Evolutionary conservation across 30 jellyfish, hydroid and myxozoan genomes (phyloP), one percentile per base, ranked within the genome.

Genomic region (Aurelia sp.): DNA sequence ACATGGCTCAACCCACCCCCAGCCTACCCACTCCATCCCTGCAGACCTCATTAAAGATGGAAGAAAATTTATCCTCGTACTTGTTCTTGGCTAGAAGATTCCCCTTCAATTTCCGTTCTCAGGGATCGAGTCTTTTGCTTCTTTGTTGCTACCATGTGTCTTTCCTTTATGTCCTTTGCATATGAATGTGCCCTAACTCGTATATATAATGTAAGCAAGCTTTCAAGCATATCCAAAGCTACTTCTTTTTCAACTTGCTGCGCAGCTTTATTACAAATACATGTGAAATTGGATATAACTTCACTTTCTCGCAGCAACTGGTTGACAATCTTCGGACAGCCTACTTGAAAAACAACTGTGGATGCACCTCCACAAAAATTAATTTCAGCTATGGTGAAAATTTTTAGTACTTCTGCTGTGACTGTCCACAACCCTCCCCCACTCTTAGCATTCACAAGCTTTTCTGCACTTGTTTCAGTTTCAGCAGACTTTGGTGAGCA

Each of bases 341-440:
- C 63, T 62, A 47, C 4, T 74, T 74, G 72, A 57, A 59, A 74
- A 74, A 74, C 75, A 74, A 24, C 85, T 74, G 41, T 55, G 44
- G 85, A 74, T 21, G 75, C 7, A 10, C 52, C 44, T 18, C 44
- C 85, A 74, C 53, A 74, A 40, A 74, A 41, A 16, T 47, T 2
- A 19, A 74, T 16, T 74, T 74, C 76, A 74, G 85, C 70, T 74
- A 74, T 74, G 85, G 51, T 63, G 52, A 72, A 84, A 71, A 71
- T 72, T 59, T 60, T 60, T 22, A 69, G 48, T 22, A 47, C 93
- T 18, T 60, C 24, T 57, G 79, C 66, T 72, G 93, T 84, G 22
- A 86, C 91, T 72, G 74, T 86, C 95, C 90, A 58, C 78, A 86
- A 63, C 71, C 90, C 67, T 67, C 88, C 92, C 79, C 92, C 47